Base-by-base conservation (phyloP, 2,888 invertebrate species). In the Micoletzkya japonica region DNA sequence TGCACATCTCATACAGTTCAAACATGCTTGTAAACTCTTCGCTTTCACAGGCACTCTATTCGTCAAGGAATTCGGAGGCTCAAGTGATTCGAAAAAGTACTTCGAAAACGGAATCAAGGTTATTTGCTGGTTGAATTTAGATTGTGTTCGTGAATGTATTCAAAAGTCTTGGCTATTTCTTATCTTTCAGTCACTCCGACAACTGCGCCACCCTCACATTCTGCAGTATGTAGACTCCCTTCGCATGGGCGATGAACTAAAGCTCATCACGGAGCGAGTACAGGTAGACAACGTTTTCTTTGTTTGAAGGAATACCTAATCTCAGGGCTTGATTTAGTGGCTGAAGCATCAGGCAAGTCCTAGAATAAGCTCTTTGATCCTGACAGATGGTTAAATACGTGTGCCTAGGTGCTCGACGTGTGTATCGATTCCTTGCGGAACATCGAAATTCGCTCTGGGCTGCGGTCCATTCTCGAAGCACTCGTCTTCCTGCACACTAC, bases 71-170 rank as follows among this genome's bases (percentile, higher is more conserved):
- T 44, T 69, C 24, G 58, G 28, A 7, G 30, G 24, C 3, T 14
- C 17, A 34, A 36, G 24, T 32, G 49, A 59, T 14, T 24, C 52
- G 26, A 60, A 36, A 0, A 34, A 69, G 37, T 59, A 69, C 52
- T 69, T 69, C 52, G 69, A 69, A 30, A 69, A 69, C 30, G 69
- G 69, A 59, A 57, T 69, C 50, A 69, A 59, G 60, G 69, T 69
- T 6, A 28, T 32, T 50, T 7, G 4, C 32, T 6, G 4, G 37
- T 39, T 17, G 14, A 28, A 2, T 57, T 1, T 20, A 34, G 14
- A 24, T 30, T 24, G 28, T 32, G 1, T 37, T 54, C 26, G 30
- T 39, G 6, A 20, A 37, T 24, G 26, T 30, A 44, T 10, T 37
- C 37, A 54, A 44, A 44, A 14, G 20, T 14, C 20, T 44, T 44